These are phyloP conservation scores for Coelopa pilipes DNA, from an alignment of 2,888 invertebrate genomes.

Conservation along the genomic window DNA sequence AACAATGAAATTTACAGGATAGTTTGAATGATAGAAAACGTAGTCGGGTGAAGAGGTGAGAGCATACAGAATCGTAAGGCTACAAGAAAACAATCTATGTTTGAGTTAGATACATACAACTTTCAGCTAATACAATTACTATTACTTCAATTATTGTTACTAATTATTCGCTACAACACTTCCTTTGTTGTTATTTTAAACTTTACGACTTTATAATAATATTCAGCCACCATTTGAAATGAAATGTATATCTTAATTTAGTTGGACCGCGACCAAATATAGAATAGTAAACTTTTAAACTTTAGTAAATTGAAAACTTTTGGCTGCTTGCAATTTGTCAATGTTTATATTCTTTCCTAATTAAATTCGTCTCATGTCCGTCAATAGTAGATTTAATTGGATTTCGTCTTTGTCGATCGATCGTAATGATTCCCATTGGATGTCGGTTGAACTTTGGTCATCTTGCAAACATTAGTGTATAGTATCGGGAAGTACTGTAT, in stretches of 20 bases:
- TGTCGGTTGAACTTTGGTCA: constrained; percentile 55
- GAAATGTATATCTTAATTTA: constrained; percentile 27
- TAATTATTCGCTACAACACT: background rate
- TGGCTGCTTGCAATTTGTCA: constrained; percentile 5
- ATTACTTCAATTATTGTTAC: background rate
- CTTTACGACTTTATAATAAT: background rate
- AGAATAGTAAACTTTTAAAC: background rate
- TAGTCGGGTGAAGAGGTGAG: too few relatives aligned
- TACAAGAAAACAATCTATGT: too few relatives aligned
- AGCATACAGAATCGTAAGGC: too few relatives aligned
- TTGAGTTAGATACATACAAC: too few relatives aligned
- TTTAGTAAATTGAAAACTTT: background rate
- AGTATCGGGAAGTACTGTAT: constrained; percentile 78
- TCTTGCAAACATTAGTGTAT: constrained; percentile 73
- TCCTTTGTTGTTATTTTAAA: background rate
- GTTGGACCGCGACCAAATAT: constrained; percentile 35
- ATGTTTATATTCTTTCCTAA: background rate
- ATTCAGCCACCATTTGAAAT: constrained; percentile 10
- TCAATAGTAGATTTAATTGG: background rate
- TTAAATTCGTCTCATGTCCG: too few relatives aligned
- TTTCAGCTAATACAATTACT: too few relatives aligned
- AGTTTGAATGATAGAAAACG: too few relatives aligned
- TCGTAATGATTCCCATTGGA: constrained; percentile 41
- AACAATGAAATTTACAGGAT: too few relatives aligned
- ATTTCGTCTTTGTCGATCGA: constrained; percentile 24